Percentiles rank a stretch among this genome's conserved stretches.
Evolutionary conservation across 2,797 vertebrate genomes (phyloP).

Genomic region (Hirundo rustica): DNA sequence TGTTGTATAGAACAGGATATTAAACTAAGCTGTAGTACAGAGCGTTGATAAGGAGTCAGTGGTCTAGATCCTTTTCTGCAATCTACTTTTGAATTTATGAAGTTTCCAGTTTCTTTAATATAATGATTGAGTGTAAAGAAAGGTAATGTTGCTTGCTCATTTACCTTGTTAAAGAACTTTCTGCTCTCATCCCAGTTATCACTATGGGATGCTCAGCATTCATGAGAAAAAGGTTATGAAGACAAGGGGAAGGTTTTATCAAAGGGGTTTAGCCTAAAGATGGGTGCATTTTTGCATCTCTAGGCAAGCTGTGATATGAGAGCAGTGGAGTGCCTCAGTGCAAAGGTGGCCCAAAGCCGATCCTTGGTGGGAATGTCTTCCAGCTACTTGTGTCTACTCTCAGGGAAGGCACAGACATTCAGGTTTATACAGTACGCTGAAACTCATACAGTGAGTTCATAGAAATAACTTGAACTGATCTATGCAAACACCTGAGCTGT

Average conservation of each 20-base stretch:
- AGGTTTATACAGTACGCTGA: background rate
- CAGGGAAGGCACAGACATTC: background rate
- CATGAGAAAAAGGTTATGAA: background rate
- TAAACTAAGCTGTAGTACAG: background rate
- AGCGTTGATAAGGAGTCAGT: background rate
- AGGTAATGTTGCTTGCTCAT: background rate
- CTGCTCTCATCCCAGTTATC: background rate
- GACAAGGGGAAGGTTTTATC: background rate
- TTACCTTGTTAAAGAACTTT: background rate
- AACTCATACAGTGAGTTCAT: background rate
- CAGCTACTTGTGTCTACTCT: background rate
- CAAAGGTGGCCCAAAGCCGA: background rate
- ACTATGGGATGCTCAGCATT: background rate
- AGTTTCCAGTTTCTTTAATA: background rate
- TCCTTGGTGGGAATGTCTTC: background rate
- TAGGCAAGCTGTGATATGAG: background rate
- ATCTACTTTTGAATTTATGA: background rate
- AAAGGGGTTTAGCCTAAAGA: background rate
- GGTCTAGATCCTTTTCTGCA: background rate
- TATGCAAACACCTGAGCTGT: background rate
- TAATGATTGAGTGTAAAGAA: background rate
- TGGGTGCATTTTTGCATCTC: background rate
- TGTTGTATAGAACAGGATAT: background rate
- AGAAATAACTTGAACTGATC: background rate
- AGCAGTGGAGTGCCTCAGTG: background rate